A percentile compares a stretch with the other conserved stretches of the same genome.
These are phyloP conservation scores for Threskiornis aethiopicus DNA, from an alignment of 2,797 vertebrate species.

Conservation along the genomic window DNA sequence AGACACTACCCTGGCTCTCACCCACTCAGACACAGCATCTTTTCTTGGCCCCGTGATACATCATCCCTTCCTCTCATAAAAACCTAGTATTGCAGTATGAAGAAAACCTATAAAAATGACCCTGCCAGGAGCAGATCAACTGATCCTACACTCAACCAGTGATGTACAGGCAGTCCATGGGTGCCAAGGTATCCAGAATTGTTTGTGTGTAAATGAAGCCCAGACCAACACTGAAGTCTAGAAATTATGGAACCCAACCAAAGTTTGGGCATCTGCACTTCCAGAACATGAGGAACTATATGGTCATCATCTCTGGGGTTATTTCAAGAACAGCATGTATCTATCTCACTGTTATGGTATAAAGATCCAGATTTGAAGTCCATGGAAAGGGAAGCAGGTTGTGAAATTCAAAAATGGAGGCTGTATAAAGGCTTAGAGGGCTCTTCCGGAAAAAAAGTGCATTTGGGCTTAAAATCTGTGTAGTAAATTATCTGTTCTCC, in stretches of 20 bases:
- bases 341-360: not conserved
- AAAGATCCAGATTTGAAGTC: not conserved
- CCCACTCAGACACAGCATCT: constrained; percentile 59
- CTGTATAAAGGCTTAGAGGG: not conserved
- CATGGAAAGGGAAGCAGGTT: not conserved
- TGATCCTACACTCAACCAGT: not conserved
- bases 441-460: not conserved
- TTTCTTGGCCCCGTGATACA: constrained; percentile 39
- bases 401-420: not conserved
- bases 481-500: constrained; percentile 64
- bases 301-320: not conserved
- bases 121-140: not conserved
- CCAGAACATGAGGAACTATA: not conserved
- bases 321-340: not conserved
- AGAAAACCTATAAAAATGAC: not conserved
- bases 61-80: constrained; percentile 10
- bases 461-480: constrained; percentile 51
- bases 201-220: not conserved
- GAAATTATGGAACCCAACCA: not conserved
- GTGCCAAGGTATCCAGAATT: not conserved
- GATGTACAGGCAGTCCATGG: not conserved
- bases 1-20: constrained; percentile 50
- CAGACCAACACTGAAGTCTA: not conserved
- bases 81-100: not conserved
- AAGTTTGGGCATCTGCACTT: not conserved